Evolutionary conservation across 2,888 invertebrate genomes (phyloP), one percentile per base, ranked within the genome.

Genomic region (Drosophila recens): DNA sequence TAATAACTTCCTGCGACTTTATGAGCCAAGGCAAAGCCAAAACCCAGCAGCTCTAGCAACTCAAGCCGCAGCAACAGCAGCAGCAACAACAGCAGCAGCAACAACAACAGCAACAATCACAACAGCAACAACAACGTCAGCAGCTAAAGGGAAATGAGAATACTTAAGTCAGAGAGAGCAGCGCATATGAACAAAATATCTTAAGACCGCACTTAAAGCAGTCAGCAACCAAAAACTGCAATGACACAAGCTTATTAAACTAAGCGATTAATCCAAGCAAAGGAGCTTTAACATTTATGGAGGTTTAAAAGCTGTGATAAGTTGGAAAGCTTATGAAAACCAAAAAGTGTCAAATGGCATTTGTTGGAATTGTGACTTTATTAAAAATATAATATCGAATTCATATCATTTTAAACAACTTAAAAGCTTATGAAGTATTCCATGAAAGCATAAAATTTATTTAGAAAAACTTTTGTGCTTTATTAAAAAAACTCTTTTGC

Each of bases 1-100:
- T 90, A 90, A 90, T 90, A 90, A 90, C 89, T 90, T 89, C 89
- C 90, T 90, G 83, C 77, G 87, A 87, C 90, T 88, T 90, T 88
- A 83, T 77, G 84, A 84, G 90, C 72, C 82, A 85, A 80, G 78
- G 72, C 74, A 85, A 80, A 79, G 71, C 75, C 80, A 81, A 85
- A 89, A 84, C 66, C 75, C 79, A 72, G 13, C 69, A 71, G 56
- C 65, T 62, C 17, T 40, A 67, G 57, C 65, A 71, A 36, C 63
- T 73, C 38, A 27, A 56, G 13, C 42, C n/a, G 33, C 65, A 68
- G 17, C 59, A 51, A 36, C 71, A 63, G 27, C 15, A 62, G 49
- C 69, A 69, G 6, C 40, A 53, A 27, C 67, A 66, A 30, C 51
- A 68, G 6, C 72, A 57, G 15, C 51, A 72, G 13, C 43, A 51